Evolutionary conservation across 2,797 vertebrate species (phyloP).

Genomic region (Molossus molossus): DNA sequence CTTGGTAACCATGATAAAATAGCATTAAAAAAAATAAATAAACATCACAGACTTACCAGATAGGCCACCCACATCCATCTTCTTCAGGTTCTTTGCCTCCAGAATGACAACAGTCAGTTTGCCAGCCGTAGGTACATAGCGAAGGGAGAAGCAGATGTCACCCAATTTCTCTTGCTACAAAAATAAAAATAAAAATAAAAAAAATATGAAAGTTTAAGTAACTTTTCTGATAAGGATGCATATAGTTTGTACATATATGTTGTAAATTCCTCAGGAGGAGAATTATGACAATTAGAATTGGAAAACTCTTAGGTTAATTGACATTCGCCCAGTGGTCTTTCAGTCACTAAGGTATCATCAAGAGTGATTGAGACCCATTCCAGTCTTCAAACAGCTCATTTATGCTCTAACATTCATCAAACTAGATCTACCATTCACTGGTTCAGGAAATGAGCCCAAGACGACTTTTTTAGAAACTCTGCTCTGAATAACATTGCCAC

Average conservation of each 20-base stretch:
- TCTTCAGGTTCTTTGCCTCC: constrained; percentile 99
- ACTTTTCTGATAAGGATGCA: constrained; percentile 17
- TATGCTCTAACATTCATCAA: constrained; percentile 42
- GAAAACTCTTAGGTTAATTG: not conserved
- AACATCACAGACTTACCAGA: constrained; percentile 93
- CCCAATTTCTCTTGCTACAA: constrained; percentile 99
- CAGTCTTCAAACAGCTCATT: constrained; percentile 18
- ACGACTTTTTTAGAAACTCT: constrained; percentile 30
- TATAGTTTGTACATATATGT: not conserved
- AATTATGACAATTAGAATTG: not conserved
- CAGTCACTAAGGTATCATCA: not conserved
- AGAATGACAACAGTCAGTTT: constrained; percentile 98
- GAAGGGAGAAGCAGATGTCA: constrained; percentile 99
- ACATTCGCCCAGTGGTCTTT: constrained; percentile 3
- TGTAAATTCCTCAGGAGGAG: constrained; percentile 27
- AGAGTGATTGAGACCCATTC: not conserved
- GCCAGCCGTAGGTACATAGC: constrained; percentile 98
- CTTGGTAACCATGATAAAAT: not conserved
- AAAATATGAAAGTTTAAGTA: not conserved
- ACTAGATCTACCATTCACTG: constrained; percentile 71
- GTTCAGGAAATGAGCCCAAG: constrained; percentile 6
- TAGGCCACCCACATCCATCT: constrained; percentile 99
- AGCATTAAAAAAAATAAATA: constrained; percentile 15
- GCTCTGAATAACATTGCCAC: not conserved
- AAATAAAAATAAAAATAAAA: constrained; percentile 34